Evolutionary conservation across 1,140 invertebrate species (phyloP), one percentile per base, ranked within the genome.

Genomic region (Linepithema humile): DNA sequence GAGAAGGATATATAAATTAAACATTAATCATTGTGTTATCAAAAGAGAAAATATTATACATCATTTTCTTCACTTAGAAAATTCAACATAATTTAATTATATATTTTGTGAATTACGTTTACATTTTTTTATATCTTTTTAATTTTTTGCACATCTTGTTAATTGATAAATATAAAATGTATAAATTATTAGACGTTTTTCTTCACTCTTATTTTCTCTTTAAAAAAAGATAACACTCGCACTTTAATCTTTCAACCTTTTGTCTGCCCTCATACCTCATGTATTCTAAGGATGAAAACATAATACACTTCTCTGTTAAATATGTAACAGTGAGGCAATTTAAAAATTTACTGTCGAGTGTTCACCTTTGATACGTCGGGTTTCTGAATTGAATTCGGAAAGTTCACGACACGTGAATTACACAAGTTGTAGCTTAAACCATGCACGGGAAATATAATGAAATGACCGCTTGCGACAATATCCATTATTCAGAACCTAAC

Each of bases 401-500:
- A 77, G 32, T 65, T 77, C 6, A 15, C 1, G 2, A 17, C 17
- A n/a, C 35, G 53, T 20, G 20, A 73, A 23, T 62, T 75, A 62
- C n/a, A 50, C 15, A 38, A 53, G 40, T 50, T 75, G 43, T 50
- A 26, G 17, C 7, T 48, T 75, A 35, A 75, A 38, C 3, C 59
- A 64, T 20, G 20, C 32, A 38, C 9, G 9, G 32, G n/a, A 77
- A 77, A 53, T 65, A 53, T 65, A 65, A 77, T 65, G 59, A 64
- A 65, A 50, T 65, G 32, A 45, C 35, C 20, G 57, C 73, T 45
- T 64, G 35, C 32, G 32, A 65, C 43, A 65, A 65, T 77, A 77
- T 65, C 59, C 32, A 65, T 77, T 77, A 77, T 50, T 77, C 59
- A 77, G 32, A 48, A 48, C 26, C 26, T 53, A 38, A 64, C 73